Percentiles rank a stretch among this genome's conserved stretches.
phyloP scores from a whole-genome alignment of 2,797 vertebrate species.

The Rhyacichthys aspro region DNA sequence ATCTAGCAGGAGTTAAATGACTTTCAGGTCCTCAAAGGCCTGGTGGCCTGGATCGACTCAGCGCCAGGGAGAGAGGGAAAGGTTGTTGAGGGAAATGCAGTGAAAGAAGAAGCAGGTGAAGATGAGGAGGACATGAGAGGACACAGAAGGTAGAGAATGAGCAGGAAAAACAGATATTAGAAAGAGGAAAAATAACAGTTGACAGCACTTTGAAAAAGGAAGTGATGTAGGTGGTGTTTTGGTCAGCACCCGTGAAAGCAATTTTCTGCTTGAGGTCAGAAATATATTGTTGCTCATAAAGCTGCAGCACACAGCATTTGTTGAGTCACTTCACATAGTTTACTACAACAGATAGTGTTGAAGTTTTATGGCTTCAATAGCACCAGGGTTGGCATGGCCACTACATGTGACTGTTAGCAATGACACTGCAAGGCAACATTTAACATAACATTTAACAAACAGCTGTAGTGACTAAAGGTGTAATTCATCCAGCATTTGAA shows the following conservation, averaged over 20 bases:
- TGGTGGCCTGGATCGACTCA: constrained; percentile 77
- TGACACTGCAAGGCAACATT: constrained; percentile 16
- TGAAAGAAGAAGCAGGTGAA: constrained; percentile 3
- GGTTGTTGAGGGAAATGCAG: constrained; percentile 30
- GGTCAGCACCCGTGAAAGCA: constrained; percentile 63
- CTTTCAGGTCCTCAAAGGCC: constrained; percentile 80
- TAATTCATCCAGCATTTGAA: not conserved
- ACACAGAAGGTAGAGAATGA: constrained; percentile 2
- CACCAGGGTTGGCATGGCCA: constrained; percentile 62
- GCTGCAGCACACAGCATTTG: constrained; percentile 63
- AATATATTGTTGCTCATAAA: constrained; percentile 62
- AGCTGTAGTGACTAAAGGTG: constrained; percentile 4
- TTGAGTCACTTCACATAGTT: constrained; percentile 53
- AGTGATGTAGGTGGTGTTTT: constrained; percentile 67
- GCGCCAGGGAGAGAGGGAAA: constrained; percentile 39
- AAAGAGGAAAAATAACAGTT: constrained; percentile 22
- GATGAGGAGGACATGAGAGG: not conserved
- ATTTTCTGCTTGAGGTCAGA: constrained; percentile 53
- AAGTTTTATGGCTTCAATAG: constrained; percentile 64
- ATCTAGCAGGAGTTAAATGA: constrained; percentile 81
- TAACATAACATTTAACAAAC: too few species aligned
- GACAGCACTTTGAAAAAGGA: constrained; percentile 37
- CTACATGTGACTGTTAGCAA: constrained; percentile 47
- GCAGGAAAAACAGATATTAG: constrained; percentile 20
- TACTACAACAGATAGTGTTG: constrained; percentile 58